phyloP scores from a whole-genome alignment of 2,113 vertebrate genomes.

The Phodopus roborovskii region DNA sequence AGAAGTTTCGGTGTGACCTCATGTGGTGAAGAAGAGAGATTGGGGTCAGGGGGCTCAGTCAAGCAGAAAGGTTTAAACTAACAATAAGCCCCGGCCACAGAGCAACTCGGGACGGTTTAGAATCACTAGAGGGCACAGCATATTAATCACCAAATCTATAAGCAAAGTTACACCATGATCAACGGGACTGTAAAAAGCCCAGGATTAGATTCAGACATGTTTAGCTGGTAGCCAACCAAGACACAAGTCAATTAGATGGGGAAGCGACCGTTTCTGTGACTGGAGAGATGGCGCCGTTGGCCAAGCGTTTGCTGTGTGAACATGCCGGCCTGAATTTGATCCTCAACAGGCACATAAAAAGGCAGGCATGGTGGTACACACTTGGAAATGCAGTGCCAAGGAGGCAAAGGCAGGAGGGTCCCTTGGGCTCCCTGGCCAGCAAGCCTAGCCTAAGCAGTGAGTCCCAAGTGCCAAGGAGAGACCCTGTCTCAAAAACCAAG shows the following conservation, averaged over 20 bases:
- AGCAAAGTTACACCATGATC: neutral
- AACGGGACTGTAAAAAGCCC: too few species aligned
- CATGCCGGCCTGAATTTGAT: too few species aligned
- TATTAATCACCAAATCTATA: neutral
- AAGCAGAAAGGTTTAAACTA: neutral
- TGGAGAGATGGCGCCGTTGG: neutral
- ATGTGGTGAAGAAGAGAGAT: neutral
- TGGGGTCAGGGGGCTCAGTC: fast-evolving
- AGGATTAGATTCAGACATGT: neutral
- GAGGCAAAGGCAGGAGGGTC: neutral
- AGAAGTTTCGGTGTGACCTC: constrained; percentile 43
- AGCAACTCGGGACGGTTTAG: neutral
- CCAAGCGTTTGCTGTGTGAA: neutral
- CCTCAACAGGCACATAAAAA: neutral
- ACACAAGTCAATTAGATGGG: neutral
- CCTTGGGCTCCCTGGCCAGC: neutral
- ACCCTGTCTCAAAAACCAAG: neutral
- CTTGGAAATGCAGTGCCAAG: too few species aligned
- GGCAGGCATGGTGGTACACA: too few species aligned
- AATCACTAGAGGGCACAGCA: too few species aligned
- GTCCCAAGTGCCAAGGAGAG: neutral
- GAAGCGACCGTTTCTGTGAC: neutral
- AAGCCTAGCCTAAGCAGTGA: neutral
- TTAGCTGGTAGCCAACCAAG: too few species aligned
- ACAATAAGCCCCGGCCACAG: neutral